Evolutionary conservation across 2,113 vertebrate genomes (phyloP).

Genomic region (Trachemys scripta): DNA sequence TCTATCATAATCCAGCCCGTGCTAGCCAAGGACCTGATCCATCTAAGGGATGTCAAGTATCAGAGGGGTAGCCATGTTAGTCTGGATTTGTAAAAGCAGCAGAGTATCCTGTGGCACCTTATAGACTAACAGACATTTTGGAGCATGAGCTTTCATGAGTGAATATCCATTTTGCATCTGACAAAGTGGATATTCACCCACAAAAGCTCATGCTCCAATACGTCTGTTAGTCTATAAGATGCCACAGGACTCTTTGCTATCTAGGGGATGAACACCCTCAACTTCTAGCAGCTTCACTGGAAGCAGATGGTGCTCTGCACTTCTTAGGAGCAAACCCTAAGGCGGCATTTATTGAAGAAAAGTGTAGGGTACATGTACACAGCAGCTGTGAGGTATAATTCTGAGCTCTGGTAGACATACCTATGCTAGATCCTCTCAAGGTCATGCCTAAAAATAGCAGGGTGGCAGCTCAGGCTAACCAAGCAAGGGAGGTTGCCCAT

Average conservation of each 20-base stretch:
- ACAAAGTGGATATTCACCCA: too few relatives aligned
- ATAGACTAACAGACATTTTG: too few relatives aligned
- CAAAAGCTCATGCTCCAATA: too few relatives aligned
- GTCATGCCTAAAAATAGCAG: neutral
- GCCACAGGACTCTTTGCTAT: neutral
- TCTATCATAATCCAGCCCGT: neutral
- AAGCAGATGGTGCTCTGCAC: slow-evolving; percentile 5
- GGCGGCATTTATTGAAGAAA: neutral
- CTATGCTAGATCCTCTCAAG: neutral
- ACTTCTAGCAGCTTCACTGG: neutral
- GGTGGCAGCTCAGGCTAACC: neutral
- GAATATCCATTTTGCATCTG: too few relatives aligned
- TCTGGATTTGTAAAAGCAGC: too few relatives aligned
- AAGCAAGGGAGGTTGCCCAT: neutral
- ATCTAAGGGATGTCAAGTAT: neutral
- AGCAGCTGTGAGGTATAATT: neutral
- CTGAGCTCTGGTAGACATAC: neutral
- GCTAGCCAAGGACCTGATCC: slow-evolving; percentile 20
- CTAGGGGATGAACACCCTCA: slow-evolving; percentile 14
- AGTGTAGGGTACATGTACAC: neutral
- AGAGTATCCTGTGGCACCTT: too few relatives aligned
- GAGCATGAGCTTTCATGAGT: too few relatives aligned
- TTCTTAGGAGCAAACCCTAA: neutral
- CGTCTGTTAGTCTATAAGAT: too few relatives aligned
- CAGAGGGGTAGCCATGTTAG: too few relatives aligned